Conservation (phyloP, 2,113 vertebrate genomes). For the Coturnix japonica region DNA sequence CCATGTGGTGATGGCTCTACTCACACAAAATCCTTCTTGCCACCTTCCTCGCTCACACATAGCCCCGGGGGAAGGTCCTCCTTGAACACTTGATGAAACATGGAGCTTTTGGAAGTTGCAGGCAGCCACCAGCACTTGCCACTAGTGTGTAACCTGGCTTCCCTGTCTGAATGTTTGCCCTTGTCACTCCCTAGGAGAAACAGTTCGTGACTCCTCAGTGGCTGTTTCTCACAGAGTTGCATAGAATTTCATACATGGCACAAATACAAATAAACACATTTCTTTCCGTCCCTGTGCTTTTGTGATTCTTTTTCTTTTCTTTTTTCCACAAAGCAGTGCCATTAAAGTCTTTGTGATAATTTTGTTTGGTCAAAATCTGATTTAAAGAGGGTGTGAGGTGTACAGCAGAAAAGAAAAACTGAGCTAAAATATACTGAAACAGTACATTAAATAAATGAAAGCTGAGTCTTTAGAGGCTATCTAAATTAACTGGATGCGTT, state of each 20-base stretch:
- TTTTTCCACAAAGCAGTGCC: background rate
- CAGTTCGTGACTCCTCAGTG: background rate
- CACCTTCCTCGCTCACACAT: background rate
- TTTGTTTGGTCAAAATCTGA: background rate
- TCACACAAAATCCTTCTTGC: background rate
- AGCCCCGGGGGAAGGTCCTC: background rate
- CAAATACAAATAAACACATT: background rate
- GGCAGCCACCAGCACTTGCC: accelerated
- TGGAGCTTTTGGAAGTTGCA: background rate
- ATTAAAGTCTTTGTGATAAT: background rate
- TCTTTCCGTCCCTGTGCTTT: background rate
- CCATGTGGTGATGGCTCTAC: accelerated
- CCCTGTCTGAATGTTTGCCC: background rate
- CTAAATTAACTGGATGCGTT: background rate
- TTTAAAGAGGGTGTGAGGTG: background rate
- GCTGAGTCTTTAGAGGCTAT: background rate
- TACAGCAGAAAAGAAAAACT: background rate
- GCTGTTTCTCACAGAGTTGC: background rate
- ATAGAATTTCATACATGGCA: background rate
- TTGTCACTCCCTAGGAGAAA: background rate
- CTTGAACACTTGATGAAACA: accelerated
- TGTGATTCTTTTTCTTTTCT: background rate
- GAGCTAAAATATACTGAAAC: background rate
- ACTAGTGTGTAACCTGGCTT: accelerated
- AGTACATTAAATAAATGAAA: background rate